These are phyloP conservation scores for Phenganax subtilis DNA, from an alignment of 92 coral and sea anemone genomes.

Conservation along the genomic window DNA sequence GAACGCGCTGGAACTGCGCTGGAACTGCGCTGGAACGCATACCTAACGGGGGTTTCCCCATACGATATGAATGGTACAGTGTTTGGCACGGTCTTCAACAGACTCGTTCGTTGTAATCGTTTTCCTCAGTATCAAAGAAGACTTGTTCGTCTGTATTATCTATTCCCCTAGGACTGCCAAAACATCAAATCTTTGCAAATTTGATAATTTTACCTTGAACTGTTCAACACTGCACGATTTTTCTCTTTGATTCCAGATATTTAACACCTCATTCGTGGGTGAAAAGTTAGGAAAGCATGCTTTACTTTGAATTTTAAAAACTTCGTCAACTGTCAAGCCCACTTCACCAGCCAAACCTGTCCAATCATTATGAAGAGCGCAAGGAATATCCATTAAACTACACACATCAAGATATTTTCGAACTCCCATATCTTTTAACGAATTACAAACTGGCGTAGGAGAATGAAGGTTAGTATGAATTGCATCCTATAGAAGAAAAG, in stretches of 20 bases:
- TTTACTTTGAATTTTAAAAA: constrained; percentile 52
- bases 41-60: too few relatives aligned
- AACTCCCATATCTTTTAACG: constrained; percentile 34
- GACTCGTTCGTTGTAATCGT: too few relatives aligned
- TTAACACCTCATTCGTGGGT: constrained; percentile 65
- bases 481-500: constrained; percentile 3
- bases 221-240: constrained; percentile 50
- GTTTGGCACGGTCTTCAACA: too few relatives aligned
- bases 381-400: constrained; percentile 19
- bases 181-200: constrained; percentile 63
- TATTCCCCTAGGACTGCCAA: constrained; percentile 46
- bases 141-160: too few relatives aligned
- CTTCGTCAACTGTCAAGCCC: constrained; percentile 61
- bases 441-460: not conserved
- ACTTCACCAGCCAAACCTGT: constrained; percentile 69
- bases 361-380: constrained; percentile 59
- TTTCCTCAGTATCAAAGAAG: too few relatives aligned
- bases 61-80: too few relatives aligned
- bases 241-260: constrained; percentile 71
- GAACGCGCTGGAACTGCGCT: too few relatives aligned
- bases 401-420: constrained; percentile 26
- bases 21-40: too few relatives aligned
- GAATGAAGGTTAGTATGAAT: not conserved
- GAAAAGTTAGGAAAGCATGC: constrained; percentile 58
- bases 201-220: constrained; percentile 51